Evolutionary conservation across 2,888 invertebrate genomes (phyloP).

Genomic region (Sesia apiformis): DNA sequence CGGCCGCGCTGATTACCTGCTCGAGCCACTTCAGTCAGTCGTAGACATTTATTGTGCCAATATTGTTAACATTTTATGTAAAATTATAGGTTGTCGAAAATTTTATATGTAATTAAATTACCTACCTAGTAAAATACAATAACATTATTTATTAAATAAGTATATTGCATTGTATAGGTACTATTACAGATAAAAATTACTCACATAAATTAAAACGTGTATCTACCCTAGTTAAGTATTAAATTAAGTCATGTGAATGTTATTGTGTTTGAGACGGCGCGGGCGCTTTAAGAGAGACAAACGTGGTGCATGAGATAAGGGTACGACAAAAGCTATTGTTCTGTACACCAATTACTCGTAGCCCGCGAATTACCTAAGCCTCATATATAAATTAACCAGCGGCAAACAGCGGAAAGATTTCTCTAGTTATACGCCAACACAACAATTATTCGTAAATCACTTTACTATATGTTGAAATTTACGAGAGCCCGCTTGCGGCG

Average conservation of each 20-base stretch:
- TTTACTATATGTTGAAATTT: slow-evolving; percentile 76
- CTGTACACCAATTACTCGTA: slow-evolving; percentile 70
- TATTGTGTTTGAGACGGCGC: slow-evolving; percentile 50
- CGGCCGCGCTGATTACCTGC: slow-evolving; percentile 14
- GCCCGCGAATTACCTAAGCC: slow-evolving; percentile 73
- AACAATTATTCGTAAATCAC: slow-evolving; percentile 76
- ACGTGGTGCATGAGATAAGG: slow-evolving; percentile 64
- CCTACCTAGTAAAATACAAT: too few relatives aligned
- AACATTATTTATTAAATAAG: too few relatives aligned
- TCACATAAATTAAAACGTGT: too few relatives aligned
- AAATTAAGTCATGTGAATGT: slow-evolving; percentile 36
- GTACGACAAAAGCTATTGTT: slow-evolving; percentile 74
- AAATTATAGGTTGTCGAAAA: too few relatives aligned
- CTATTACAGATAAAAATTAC: too few relatives aligned
- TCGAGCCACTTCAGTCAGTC: too few relatives aligned
- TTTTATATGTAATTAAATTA: too few relatives aligned
- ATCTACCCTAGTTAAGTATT: too few relatives aligned
- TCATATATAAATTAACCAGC: slow-evolving; percentile 73
- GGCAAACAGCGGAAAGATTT: slow-evolving; percentile 75
- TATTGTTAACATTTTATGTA: too few relatives aligned
- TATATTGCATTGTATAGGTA: too few relatives aligned
- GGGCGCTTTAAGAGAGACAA: slow-evolving; percentile 55
- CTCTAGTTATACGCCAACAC: slow-evolving; percentile 73
- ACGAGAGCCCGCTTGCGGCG: slow-evolving; percentile 53
- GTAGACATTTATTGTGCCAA: too few relatives aligned